Evolutionary conservation across 2,113 vertebrate genomes (phyloP), one percentile per base, ranked within the genome.

Genomic region (Holacanthus passer): DNA sequence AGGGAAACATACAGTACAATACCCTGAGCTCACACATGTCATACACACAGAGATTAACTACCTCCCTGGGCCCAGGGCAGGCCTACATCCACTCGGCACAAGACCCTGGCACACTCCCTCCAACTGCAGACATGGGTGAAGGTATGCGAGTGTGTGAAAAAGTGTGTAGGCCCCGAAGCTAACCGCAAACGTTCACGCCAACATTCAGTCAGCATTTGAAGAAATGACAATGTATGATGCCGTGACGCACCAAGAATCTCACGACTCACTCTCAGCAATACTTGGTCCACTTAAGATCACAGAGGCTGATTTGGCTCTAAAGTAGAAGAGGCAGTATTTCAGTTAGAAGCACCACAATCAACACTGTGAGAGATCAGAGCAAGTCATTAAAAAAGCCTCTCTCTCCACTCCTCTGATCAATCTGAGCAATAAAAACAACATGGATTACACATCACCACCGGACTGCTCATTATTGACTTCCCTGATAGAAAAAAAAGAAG

Each of bases 11-110:
- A 89, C 88, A 92, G 92, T 92, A 92, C 93, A 94, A 94, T 90
- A 92, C 93, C 92, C 92, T 89, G 86, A 93, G 92, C 93, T 94
- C 93, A 91, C 90, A 91, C 93, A 89, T 91, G 91, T 94, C 93
- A 93, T 91, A 93, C 91, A 94, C 91, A 90, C 78, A 66, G 86
- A 93, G 93, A 94, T 94, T 93, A 94, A 94, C 89, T 91, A 88
- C 91, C 90, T 90, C 89, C 76, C 85, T 78, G 76, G 85, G 90
- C 91, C 77, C 83, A 77, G 81, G 81, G 85, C 87, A 75, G 81
- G 82, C 83, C 91, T 70, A 67, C 91, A 87, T 87, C 80, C 82
- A 85, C 92, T 90, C 84, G 81, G 72, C 79, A 84, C 73, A 70
- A 85, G 86, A 91, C 77, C 83, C 68, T 71, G 83, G 77, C 78